Conservation (phyloP, 1,140 invertebrate genomes). For the Spodoptera litura region DNA sequence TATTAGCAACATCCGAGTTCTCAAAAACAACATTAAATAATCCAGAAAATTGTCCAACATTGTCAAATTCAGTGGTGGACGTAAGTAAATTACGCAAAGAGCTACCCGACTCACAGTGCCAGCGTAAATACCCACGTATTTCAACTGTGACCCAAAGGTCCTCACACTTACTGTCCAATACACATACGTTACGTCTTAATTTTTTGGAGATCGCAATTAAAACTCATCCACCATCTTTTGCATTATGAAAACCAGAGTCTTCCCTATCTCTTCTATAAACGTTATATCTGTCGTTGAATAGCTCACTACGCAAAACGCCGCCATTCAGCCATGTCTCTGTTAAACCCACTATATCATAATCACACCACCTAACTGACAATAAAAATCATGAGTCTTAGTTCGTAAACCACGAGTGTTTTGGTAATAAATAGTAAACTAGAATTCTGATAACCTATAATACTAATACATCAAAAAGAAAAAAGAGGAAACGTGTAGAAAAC, state of each 20-base stretch:
- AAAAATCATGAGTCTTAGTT: no score
- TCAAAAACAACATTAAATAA: slow-evolving; percentile 23
- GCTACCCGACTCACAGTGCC: neutral
- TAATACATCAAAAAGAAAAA: no score
- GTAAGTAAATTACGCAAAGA: slow-evolving; percentile 55
- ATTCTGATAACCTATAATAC: slow-evolving; percentile 52
- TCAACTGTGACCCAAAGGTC: slow-evolving; percentile 39
- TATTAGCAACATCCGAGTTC: no score
- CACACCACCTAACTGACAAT: no score
- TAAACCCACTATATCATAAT: no score
- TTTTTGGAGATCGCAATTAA: slow-evolving; percentile 41
- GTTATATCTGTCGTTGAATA: slow-evolving; percentile 23
- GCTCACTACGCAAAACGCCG: slow-evolving; percentile 10
- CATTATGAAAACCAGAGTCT: slow-evolving; percentile 7
- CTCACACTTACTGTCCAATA: slow-evolving; percentile 37
- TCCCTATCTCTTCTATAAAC: slow-evolving; percentile 45
- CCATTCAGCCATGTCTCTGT: slow-evolving; percentile 49
- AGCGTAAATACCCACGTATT: no score
- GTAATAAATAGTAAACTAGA: no score
- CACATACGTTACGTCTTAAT: slow-evolving; percentile 2
- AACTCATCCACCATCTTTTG: slow-evolving; percentile 35
- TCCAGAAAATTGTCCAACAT: slow-evolving; percentile 51
- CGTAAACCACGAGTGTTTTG: no score
- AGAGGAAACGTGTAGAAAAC: no score
- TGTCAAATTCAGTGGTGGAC: slow-evolving; percentile 45